Conservation (phyloP, 2,113 vertebrate species). For the rat (Rattus norvegicus) region GRCr8 NC_086032.1:3471501-3472000, state of each 20-base stretch:
- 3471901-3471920: conserved; percentile 62
- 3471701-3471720: conserved; percentile 74
- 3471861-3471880: conserved; percentile 71
- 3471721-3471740: conserved; percentile 74
- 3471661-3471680: conserved; percentile 78
- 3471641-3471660: conserved; percentile 75
- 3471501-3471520: conserved; percentile 93
- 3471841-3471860: conserved; percentile 77
- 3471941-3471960: conserved; percentile 84
- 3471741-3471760: conserved; percentile 80
- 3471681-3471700: conserved; percentile 82
- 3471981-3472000: conserved; percentile 88
- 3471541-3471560: conserved; percentile 38
- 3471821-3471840: conserved; percentile 74
- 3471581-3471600: too few species aligned
- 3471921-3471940: conserved; percentile 1
- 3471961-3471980: conserved; percentile 84
- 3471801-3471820: conserved; percentile 71
- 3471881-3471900: conserved; percentile 65
- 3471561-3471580: background rate
- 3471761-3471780: conserved; percentile 79
- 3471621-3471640: conserved; percentile 53
- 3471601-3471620: conserved; percentile 7
- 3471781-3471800: conserved; percentile 76
- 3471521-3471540: conserved; percentile 45